phyloP scores from a whole-genome alignment of 2,797 vertebrate species.

The Crocodylus rhombifer region DNA sequence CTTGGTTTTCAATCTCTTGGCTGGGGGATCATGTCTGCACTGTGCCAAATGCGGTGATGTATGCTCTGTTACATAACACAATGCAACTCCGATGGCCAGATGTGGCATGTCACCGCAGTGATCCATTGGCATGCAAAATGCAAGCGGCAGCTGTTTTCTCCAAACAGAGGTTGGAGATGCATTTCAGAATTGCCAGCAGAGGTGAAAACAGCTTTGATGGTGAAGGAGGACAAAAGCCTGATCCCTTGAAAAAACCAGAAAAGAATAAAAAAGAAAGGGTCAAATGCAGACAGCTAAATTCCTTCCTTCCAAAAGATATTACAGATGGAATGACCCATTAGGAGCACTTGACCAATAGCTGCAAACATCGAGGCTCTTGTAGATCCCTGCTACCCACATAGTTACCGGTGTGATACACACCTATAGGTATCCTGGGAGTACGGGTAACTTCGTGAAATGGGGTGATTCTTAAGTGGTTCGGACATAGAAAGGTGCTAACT shows the following conservation, averaged over 20 bases:
- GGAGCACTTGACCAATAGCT: background rate
- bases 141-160: background rate
- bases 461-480: background rate
- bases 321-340: background rate
- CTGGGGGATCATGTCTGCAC: background rate
- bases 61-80: conserved; percentile 28
- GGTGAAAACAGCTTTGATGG: background rate
- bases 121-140: conserved; percentile 22
- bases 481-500: background rate
- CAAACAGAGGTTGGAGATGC: background rate
- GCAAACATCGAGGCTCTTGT: rapidly evolving
- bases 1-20: conserved; percentile 7
- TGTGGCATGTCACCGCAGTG: conserved; percentile 47
- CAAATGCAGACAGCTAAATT: background rate
- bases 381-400: background rate
- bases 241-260: background rate
- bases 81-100: conserved; percentile 39
- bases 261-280: background rate
- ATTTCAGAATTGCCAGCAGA: background rate
- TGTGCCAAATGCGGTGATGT: conserved; percentile 25
- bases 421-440: background rate
- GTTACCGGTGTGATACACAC: background rate
- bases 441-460: background rate
- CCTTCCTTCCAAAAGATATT: background rate
- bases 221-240: background rate